Base-by-base conservation (phyloP, 1,140 invertebrate species). In the Saccostrea glomerata region DNA sequence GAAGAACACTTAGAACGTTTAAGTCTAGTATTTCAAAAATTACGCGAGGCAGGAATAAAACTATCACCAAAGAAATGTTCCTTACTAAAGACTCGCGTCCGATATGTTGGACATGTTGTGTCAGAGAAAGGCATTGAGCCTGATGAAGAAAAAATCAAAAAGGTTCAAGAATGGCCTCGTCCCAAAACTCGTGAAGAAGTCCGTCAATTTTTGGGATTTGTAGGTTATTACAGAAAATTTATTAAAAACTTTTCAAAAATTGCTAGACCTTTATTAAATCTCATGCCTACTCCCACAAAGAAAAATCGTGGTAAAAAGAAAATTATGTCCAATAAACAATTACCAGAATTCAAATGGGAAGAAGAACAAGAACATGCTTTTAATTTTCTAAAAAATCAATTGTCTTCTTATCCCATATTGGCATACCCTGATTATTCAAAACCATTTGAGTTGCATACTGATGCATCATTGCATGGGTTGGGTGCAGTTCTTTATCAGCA, bases 11-110 rank as follows among this genome's bases (percentile, higher is more conserved):
- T 89, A 0, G 23, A 87, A 3, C 25, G 84, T 30, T 70, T 92
- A 58, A 20, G 73, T 23, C 13, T 83, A 70, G 89, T 91, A 0
- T 88, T 91, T 70, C 20, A 89, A 12, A 77, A 84, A 23, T 20
- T 92, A 5, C 56, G 77, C 12, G 85, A 88, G 12, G n/a, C 25
- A 56, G 55, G 86, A 7, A 23, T 91, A 13, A 91, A 90, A 82
- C 58, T 90, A 2, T 83, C 87, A 63, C 84, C 89, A 36, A 63
- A 77, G n/a, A 92, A 92, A 30, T 92, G 92, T 58, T 86, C 94
- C 36, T 96, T 96, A 90, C 94, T 93, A 30, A 89, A 93, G 82
- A 87, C 56, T 15, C 58, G 77, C 15, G 89, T 94, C 15, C 88
- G 86, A 12, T 93, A 90, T 86, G 56, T 94, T 5, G 93, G 93